These are phyloP conservation scores for Polydrusus tereticollis DNA, from an alignment of 2,888 invertebrate species.

Conservation along the genomic window DNA sequence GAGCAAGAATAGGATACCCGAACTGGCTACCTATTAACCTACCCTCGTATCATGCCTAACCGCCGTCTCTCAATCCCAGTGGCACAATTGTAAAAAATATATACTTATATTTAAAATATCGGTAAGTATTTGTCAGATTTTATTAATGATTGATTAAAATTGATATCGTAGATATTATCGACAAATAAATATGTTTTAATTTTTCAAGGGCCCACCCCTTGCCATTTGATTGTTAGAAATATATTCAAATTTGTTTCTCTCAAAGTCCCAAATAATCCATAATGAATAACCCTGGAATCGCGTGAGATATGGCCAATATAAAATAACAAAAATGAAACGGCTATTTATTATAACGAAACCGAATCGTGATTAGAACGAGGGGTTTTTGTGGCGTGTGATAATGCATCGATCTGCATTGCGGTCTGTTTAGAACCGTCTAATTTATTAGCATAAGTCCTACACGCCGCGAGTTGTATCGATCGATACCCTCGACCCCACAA, in stretches of 20 bases:
- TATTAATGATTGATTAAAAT: no score
- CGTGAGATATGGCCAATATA: slow-evolving; percentile 53
- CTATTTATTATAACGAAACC: slow-evolving; percentile 57
- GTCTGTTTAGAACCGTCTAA: slow-evolving; percentile 67
- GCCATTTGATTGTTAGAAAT: neutral
- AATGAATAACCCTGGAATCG: slow-evolving; percentile 34
- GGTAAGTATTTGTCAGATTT: no score
- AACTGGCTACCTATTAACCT: no score
- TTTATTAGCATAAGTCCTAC: slow-evolving; percentile 68
- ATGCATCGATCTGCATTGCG: slow-evolving; percentile 67
- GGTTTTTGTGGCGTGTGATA: slow-evolving; percentile 58
- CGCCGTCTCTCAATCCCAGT: no score
- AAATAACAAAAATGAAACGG: slow-evolving; percentile 50
- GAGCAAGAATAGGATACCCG: no score
- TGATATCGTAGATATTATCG: no score
- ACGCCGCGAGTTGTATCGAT: slow-evolving; percentile 67
- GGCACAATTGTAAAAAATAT: no score
- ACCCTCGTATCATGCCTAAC: no score
- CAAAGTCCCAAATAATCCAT: slow-evolving; percentile 37
- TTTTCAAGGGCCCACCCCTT: neutral
- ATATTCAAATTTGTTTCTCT: neutral
- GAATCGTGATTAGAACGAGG: slow-evolving; percentile 54
- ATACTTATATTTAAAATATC: no score
- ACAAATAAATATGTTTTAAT: no score
- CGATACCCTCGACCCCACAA: slow-evolving; percentile 45